Evolutionary conservation across 2,797 vertebrate genomes (phyloP).

Genomic region (Pygocentrus nattereri): DNA sequence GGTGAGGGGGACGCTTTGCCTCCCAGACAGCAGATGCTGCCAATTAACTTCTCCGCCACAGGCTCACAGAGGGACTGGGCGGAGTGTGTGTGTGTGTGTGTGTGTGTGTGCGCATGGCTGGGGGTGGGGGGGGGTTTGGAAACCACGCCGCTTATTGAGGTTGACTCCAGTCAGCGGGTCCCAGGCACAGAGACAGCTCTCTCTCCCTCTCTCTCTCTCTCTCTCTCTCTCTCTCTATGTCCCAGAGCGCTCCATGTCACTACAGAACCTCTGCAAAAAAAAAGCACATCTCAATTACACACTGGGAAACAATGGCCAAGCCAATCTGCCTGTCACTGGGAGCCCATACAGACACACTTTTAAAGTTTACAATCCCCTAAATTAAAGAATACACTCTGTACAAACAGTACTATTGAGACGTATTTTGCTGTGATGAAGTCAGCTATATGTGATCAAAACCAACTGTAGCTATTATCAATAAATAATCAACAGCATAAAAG

Average conservation of each 20-base stretch:
- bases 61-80: conserved; percentile 59
- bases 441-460: background rate
- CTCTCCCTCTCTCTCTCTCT: conserved; percentile 13
- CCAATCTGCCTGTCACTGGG: conserved; percentile 15
- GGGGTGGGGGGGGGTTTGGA: background rate
- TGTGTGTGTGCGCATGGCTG: background rate
- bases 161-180: conserved; percentile 54
- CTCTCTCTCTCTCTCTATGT: conserved; percentile 17
- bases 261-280: conserved; percentile 35
- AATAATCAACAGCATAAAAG: background rate
- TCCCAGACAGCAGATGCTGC: conserved; percentile 85
- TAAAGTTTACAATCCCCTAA: conserved; percentile 11
- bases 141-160: conserved; percentile 51
- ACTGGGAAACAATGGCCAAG: conserved; percentile 37
- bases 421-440: background rate
- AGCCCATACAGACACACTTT: conserved; percentile 18
- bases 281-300: conserved; percentile 64
- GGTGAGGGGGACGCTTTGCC: conserved; percentile 64
- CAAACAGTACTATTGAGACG: background rate
- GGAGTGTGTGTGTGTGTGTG: conserved; percentile 11
- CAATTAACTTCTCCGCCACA: conserved; percentile 83
- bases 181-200: conserved; percentile 38
- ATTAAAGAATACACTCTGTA: background rate
- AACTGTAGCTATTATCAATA: background rate
- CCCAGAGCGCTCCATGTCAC: conserved; percentile 43